Percentiles rank a stretch among this genome's conserved stretches.
Conservation (phyloP, 1,140 invertebrate genomes). For the Nasonia vitripennis region DNA sequence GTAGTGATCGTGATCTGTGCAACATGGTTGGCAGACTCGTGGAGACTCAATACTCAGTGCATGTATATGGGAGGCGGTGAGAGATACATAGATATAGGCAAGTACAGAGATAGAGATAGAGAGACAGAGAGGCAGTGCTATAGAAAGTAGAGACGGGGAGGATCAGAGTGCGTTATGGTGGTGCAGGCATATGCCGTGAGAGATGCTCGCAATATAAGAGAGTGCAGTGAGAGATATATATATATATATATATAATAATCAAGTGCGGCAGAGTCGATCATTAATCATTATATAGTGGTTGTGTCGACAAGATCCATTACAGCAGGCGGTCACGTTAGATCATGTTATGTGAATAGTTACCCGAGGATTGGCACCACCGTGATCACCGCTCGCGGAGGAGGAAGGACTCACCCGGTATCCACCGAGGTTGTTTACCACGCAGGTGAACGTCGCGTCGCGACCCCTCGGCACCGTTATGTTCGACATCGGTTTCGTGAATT, state of each 20-base stretch:
- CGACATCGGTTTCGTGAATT: slow-evolving; percentile 89
- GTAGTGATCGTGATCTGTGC: no score
- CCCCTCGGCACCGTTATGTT: slow-evolving; percentile 92
- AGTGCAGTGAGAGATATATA: slow-evolving; percentile 38
- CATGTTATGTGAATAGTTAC: slow-evolving; percentile 67
- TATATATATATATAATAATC: neutral
- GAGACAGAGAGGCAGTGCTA: slow-evolving; percentile 18
- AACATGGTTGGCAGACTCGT: neutral
- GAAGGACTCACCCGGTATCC: slow-evolving; percentile 95
- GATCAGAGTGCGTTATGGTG: slow-evolving; percentile 22
- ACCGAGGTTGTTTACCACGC: slow-evolving; percentile 92
- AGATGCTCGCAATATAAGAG: slow-evolving; percentile 46
- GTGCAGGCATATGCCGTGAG: slow-evolving; percentile 46
- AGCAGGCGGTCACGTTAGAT: slow-evolving; percentile 68
- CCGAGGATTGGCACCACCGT: slow-evolving; percentile 79
- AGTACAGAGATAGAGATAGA: slow-evolving; percentile 27
- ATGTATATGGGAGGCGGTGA: neutral
- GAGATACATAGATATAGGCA: slow-evolving; percentile 23
- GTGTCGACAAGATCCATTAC: slow-evolving; percentile 67
- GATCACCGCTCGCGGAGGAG: slow-evolving; percentile 79
- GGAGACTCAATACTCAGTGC: neutral
- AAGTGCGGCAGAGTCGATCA: slow-evolving; percentile 54
- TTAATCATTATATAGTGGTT: slow-evolving; percentile 39
- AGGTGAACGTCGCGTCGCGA: slow-evolving; percentile 91
- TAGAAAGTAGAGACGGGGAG: neutral